A percentile compares a stretch with the other conserved stretches of the same genome.
These are phyloP conservation scores for Rhadina sibilatrix DNA, from an alignment of 2,113 vertebrate species.

Conservation along the genomic window DNA sequence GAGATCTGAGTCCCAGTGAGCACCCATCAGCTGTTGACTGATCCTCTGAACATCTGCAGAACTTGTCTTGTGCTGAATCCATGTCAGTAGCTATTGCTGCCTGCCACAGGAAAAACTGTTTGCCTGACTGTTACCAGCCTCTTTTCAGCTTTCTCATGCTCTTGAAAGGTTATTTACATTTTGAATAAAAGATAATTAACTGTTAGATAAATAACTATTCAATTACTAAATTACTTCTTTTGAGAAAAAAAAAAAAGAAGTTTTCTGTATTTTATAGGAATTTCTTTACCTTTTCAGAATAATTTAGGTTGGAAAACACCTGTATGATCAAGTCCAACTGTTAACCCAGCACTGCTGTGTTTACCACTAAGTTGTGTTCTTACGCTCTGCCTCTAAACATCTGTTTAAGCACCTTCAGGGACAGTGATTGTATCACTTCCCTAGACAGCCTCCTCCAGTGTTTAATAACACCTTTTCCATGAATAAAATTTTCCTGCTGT, in stretches of 20 bases:
- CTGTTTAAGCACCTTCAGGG: background rate
- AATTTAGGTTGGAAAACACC: background rate
- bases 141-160: background rate
- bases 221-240: background rate
- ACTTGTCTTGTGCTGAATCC: background rate
- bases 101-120: background rate
- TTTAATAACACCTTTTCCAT: background rate
- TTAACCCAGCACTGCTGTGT: background rate
- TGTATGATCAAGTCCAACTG: accelerated
- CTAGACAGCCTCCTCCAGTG: background rate
- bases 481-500: background rate
- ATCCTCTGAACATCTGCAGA: background rate
- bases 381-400: accelerated
- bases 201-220: background rate
- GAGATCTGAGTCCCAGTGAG: background rate
- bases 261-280: background rate
- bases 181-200: background rate
- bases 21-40: background rate
- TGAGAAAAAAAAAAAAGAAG: background rate
- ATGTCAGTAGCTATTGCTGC: background rate
- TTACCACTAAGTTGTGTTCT: background rate
- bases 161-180: background rate
- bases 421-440: background rate
- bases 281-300: background rate
- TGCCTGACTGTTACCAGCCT: background rate